Evolutionary conservation across 1,140 invertebrate species (phyloP).

Genomic region (Tetramorium simillimum): DNA sequence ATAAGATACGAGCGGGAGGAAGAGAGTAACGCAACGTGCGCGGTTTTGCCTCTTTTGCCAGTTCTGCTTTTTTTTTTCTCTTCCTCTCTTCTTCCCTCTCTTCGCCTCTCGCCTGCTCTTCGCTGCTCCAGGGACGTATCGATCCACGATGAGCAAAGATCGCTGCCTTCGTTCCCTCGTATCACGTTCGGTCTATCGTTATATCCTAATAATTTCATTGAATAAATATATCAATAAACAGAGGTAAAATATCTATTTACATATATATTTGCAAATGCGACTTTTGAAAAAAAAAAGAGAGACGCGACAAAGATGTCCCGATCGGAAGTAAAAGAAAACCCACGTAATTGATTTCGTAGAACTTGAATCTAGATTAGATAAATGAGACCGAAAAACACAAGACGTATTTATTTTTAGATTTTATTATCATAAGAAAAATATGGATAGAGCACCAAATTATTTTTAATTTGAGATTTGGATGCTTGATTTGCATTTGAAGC

Average conservation of each 20-base stretch:
- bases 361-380: too few relatives aligned
- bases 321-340: too few relatives aligned
- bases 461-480: background rate
- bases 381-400: too few relatives aligned
- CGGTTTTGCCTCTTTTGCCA: conserved; percentile 72
- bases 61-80: conserved; percentile 66
- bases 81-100: conserved; percentile 48
- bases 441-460: background rate
- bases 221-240: background rate
- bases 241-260: background rate
- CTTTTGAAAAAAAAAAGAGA: background rate
- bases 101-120: conserved; percentile 58
- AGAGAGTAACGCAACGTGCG: conserved; percentile 32
- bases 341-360: too few relatives aligned
- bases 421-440: background rate
- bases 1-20: conserved; percentile 22
- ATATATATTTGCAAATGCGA: too few relatives aligned
- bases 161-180: background rate
- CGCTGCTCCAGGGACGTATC: conserved; percentile 68
- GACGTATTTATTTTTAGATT: too few relatives aligned
- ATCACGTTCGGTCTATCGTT: background rate
- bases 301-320: background rate
- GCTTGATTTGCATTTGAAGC: background rate
- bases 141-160: conserved; percentile 37
- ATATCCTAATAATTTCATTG: background rate